These are phyloP conservation scores for Leiothrix lutea DNA, from an alignment of 2,113 vertebrate species.

Conservation along the genomic window DNA sequence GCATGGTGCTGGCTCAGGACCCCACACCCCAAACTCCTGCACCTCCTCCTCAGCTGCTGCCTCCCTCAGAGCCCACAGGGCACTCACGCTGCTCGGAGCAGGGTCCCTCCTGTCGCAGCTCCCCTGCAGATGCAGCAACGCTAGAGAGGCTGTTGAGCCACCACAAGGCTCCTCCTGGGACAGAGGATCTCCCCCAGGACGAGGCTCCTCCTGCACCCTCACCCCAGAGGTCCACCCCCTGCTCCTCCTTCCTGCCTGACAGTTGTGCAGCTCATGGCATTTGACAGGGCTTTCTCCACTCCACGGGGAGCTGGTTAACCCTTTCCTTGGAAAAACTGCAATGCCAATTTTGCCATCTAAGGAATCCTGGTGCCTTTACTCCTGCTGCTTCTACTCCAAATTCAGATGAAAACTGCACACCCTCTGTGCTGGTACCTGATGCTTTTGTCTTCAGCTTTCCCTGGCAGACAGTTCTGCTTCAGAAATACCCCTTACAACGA, in stretches of 20 bases:
- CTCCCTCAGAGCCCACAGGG: neutral
- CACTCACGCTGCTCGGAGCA: neutral
- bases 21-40: neutral
- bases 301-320: constrained; percentile 7
- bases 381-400: no score
- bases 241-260: constrained; percentile 41
- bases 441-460: neutral
- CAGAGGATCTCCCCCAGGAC: neutral
- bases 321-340: neutral
- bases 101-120: neutral
- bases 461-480: neutral
- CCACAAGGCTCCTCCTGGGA: neutral
- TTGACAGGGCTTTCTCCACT: neutral
- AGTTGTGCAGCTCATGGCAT: neutral
- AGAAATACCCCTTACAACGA: neutral
- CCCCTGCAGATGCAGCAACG: neutral
- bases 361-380: neutral
- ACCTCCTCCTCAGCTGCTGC: neutral
- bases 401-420: neutral
- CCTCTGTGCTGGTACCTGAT: rapidly evolving
- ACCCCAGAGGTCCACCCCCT: constrained; percentile 31
- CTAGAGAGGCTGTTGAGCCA: neutral
- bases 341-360: neutral
- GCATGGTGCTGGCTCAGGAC: neutral
- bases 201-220: neutral